Evolutionary conservation across 2,888 invertebrate species (phyloP).

Genomic region (Meghimatium bilineatum): DNA sequence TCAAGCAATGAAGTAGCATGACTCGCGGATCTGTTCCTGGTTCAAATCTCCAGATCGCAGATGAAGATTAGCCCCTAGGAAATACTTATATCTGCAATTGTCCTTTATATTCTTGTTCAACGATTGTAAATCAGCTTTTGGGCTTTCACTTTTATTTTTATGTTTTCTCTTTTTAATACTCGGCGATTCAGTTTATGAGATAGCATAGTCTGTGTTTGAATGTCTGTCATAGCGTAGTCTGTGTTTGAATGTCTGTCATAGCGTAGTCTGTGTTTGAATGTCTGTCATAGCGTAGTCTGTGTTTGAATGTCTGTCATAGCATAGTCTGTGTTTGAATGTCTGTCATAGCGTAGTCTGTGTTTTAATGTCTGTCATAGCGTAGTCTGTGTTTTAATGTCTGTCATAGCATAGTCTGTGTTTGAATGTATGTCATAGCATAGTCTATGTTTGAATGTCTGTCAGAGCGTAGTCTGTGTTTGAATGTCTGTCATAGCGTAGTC

Average conservation of each 20-base stretch:
- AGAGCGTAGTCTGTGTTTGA: background rate
- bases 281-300: background rate
- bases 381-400: background rate
- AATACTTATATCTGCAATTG: too few species aligned
- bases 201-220: background rate
- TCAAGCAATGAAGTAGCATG: too few species aligned
- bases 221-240: background rate
- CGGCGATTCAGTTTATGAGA: too few species aligned
- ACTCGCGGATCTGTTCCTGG: too few species aligned
- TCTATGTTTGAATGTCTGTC: background rate
- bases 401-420: background rate
- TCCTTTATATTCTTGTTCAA: too few species aligned
- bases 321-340: background rate
- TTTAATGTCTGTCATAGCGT: background rate
- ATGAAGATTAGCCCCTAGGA: too few species aligned
- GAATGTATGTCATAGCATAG: background rate
- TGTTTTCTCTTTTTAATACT: too few species aligned
- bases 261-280: too few species aligned
- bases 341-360: background rate
- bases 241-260: background rate
- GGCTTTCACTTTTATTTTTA: too few species aligned
- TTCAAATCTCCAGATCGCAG: too few species aligned
- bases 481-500: background rate
- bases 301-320: background rate
- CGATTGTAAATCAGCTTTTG: too few species aligned